A percentile compares a stretch with the other conserved stretches of the same genome.
Conservation (phyloP, 2,797 vertebrate genomes). For the Otus scops region DNA sequence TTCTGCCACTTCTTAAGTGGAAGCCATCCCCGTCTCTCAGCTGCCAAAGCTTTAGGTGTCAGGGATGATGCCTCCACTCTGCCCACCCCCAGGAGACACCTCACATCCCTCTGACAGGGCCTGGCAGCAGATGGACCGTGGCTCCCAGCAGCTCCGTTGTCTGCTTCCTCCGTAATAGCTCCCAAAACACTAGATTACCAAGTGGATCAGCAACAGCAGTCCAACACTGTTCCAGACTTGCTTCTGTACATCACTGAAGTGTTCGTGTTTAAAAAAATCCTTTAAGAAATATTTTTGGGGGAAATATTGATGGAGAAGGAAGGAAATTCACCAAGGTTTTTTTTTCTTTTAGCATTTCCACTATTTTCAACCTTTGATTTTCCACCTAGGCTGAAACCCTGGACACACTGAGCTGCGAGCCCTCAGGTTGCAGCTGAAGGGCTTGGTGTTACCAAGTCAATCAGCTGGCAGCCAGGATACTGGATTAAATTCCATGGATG, state of each 20-base stretch:
- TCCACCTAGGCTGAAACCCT: neutral
- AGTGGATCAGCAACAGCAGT: too few species aligned
- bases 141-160: fast-evolving
- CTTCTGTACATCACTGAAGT: neutral
- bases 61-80: too few species aligned
- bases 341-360: neutral
- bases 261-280: neutral
- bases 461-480: neutral
- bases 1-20: neutral
- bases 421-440: too few species aligned
- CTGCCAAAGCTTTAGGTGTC: neutral
- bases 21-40: neutral
- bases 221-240: neutral
- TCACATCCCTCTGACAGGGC: fast-evolving
- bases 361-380: neutral
- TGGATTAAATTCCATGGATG: fast-evolving
- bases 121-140: neutral
- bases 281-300: neutral
- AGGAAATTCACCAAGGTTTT: neutral
- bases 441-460: fast-evolving
- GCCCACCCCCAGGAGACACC: fast-evolving
- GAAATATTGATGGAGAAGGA: neutral
- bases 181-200: fast-evolving
- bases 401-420: fast-evolving
- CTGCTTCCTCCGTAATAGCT: neutral